Percentiles rank a stretch among this genome's conserved stretches.
Conservation (phyloP, 2,888 invertebrate species). For the Ochropleura leucogaster region DNA sequence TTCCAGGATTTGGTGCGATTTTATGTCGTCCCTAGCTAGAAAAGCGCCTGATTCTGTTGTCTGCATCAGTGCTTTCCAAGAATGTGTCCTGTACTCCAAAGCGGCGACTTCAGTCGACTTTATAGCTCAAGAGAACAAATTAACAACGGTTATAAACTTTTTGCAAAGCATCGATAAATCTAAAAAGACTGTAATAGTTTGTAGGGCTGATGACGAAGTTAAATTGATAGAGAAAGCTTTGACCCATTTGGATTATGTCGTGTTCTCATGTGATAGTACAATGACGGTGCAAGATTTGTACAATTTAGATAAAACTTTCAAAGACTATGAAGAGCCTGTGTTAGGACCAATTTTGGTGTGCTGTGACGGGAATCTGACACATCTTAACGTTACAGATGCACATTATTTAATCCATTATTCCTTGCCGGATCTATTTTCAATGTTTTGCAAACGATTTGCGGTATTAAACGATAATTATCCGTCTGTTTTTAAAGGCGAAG, state of each 20-base stretch:
- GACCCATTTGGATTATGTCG: constrained; percentile 67
- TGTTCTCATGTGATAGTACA: constrained; percentile 78
- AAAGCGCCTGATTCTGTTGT: constrained; percentile 91
- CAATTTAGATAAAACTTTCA: constrained; percentile 81
- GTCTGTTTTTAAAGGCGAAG: constrained; percentile 77
- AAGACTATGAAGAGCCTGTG: constrained; percentile 81
- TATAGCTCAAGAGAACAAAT: constrained; percentile 83
- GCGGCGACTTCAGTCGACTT: constrained; percentile 82
- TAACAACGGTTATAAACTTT: constrained; percentile 84
- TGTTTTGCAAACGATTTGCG: constrained; percentile 93
- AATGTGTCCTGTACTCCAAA: constrained; percentile 93
- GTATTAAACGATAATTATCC: constrained; percentile 92
- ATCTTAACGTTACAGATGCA: constrained; percentile 92
- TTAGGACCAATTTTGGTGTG: constrained; percentile 91
- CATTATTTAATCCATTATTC: constrained; percentile 93
- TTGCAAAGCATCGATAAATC: constrained; percentile 83
- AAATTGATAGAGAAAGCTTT: constrained; percentile 77
- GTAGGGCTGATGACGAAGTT: constrained; percentile 91
- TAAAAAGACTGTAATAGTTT: constrained; percentile 91
- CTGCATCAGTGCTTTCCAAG: constrained; percentile 93
- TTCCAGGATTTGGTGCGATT: constrained; percentile 92
- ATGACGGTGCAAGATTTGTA: constrained; percentile 84
- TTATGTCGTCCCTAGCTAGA: constrained; percentile 89
- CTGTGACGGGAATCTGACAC: constrained; percentile 92
- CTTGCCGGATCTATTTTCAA: constrained; percentile 91